A percentile compares a stretch with the other conserved stretches of the same genome.
These are phyloP conservation scores for Macropodus opercularis DNA, from an alignment of 2,797 vertebrate species.

Conservation along the genomic window DNA sequence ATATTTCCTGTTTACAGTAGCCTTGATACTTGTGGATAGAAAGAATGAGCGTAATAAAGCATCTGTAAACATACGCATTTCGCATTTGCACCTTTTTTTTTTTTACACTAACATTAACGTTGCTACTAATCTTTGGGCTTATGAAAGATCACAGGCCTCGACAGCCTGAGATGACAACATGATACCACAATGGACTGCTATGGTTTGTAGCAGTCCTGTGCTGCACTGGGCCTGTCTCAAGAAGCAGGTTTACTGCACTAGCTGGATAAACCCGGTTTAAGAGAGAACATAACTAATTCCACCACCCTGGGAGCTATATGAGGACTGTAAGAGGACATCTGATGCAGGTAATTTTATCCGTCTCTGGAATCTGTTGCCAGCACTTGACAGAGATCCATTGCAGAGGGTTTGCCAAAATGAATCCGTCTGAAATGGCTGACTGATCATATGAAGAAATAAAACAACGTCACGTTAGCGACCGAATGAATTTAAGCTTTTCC, in stretches of 20 bases:
- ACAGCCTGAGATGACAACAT: background rate
- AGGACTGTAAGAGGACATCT: slow-evolving; percentile 44
- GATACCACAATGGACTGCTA: background rate
- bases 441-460: background rate
- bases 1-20: slow-evolving; percentile 57
- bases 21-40: slow-evolving; percentile 28
- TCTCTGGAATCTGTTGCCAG: slow-evolving; percentile 35
- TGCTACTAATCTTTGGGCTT: background rate
- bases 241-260: slow-evolving; percentile 6
- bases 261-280: background rate
- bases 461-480: background rate
- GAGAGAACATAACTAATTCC: slow-evolving; percentile 13
- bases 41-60: slow-evolving; percentile 25
- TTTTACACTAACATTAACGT: background rate
- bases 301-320: slow-evolving; percentile 28
- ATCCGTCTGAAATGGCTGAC: slow-evolving; percentile 1
- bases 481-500: background rate
- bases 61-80: slow-evolving; percentile 18
- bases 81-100: slow-evolving; percentile 7
- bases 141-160: background rate
- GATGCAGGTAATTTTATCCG: slow-evolving; percentile 51
- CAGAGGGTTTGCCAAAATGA: slow-evolving; percentile 1
- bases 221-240: background rate
- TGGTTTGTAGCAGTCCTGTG: background rate
- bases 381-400: slow-evolving; percentile 9